These are phyloP conservation scores for Caenorhabditis japonica DNA, from an alignment of 2,888 invertebrate genomes.

Conservation along the genomic window DNA sequence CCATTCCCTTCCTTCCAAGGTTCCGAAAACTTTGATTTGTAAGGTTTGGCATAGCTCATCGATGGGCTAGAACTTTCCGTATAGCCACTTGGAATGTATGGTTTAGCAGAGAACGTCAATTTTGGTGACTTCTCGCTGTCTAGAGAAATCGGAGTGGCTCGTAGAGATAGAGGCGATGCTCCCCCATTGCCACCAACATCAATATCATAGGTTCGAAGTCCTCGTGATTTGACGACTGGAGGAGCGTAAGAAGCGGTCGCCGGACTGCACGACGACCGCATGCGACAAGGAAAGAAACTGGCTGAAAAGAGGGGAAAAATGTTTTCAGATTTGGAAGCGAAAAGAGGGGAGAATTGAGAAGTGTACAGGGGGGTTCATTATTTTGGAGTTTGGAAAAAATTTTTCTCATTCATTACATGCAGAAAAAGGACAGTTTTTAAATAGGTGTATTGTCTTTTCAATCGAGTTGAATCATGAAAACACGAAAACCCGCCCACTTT, in stretches of 20 bases:
- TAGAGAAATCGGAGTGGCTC: constrained; percentile 30
- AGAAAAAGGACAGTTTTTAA: too few species aligned
- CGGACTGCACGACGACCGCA: constrained; percentile 32
- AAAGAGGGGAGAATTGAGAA: neutral
- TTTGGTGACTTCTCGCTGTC: neutral
- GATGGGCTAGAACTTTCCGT: too few species aligned
- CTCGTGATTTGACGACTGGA: constrained; percentile 39
- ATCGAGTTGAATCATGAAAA: too few species aligned
- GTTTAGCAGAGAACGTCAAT: constrained; percentile 11
- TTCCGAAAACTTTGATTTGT: too few species aligned
- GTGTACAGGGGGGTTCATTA: constrained; percentile 6
- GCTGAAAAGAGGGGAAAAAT: constrained; percentile 12
- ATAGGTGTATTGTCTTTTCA: too few species aligned
- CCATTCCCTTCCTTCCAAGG: too few species aligned
- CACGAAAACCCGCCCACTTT: too few species aligned
- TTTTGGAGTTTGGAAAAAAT: too few species aligned
- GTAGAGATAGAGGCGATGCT: neutral
- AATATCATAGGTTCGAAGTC: constrained; percentile 39
- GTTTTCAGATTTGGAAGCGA: too few species aligned
- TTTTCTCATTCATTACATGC: too few species aligned
- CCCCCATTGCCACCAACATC: constrained; percentile 20
- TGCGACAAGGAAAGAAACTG: neutral
- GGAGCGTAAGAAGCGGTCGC: constrained; percentile 43
- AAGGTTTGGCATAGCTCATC: too few species aligned
- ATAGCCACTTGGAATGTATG: constrained; percentile 18